These are phyloP conservation scores for Apolygus lucorum DNA, from an alignment of 1,140 invertebrate genomes.

Conservation along the genomic window DNA sequence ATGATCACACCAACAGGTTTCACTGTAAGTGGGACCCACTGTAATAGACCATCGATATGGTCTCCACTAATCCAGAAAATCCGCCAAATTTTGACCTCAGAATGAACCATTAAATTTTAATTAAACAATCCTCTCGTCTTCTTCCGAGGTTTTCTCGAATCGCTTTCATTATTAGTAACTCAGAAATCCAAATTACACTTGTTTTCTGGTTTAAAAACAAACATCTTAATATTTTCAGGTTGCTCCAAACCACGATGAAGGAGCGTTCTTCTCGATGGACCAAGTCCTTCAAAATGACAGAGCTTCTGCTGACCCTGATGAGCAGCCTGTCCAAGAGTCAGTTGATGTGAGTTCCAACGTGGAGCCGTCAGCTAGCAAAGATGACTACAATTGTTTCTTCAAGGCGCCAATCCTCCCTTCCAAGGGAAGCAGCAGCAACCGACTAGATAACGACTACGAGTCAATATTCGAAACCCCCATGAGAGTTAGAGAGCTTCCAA, in stretches of 20 bases:
- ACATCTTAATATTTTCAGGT: not conserved
- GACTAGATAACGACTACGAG: not conserved
- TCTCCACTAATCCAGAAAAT: too few species aligned
- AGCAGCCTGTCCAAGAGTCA: not conserved
- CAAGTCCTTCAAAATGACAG: not conserved
- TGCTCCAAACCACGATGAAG: not conserved
- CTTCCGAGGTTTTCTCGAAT: not conserved
- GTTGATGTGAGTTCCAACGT: not conserved
- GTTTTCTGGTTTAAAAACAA: too few species aligned
- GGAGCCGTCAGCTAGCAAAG: not conserved
- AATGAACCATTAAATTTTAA: not conserved
- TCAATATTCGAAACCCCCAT: not conserved
- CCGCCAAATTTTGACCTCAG: not conserved
- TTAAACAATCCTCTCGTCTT: not conserved
- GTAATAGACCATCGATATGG: too few species aligned
- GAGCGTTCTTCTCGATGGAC: not conserved
- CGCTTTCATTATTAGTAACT: not conserved
- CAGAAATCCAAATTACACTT: not conserved
- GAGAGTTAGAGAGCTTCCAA: not conserved
- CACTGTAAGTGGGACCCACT: too few species aligned
- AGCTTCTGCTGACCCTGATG: not conserved
- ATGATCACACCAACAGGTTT: too few species aligned
- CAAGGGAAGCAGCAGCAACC: not conserved
- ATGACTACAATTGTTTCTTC: not conserved
- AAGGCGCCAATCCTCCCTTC: not conserved